Base-by-base conservation (phyloP, 2,888 invertebrate species). In the Drosophila koepferae region DNA sequence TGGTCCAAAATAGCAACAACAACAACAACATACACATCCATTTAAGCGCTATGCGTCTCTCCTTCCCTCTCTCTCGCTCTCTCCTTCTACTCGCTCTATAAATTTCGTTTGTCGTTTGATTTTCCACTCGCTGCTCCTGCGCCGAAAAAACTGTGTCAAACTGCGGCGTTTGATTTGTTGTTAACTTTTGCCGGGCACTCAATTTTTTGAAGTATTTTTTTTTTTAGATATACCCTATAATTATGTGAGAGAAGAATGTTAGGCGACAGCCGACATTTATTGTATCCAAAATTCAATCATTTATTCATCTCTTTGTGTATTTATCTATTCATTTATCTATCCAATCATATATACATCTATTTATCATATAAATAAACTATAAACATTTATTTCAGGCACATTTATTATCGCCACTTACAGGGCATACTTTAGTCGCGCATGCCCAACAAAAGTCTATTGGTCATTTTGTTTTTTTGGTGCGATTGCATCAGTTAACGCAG, bases 101-200 rank as follows among this genome's bases (percentile, higher is more conserved):
- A 83, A 88, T 83, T 88, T 77, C 55, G 44, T 65, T 72, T 73
- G 69, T 72, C 59, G 71, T 68, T 78, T 76, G 68, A 65, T 77
- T 77, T 82, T 77, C 61, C 80, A 68, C 65, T 56, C 46, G 41
- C 54, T 53, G 63, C 62, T 67, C 73, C 82, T 68, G 71, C 67
- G 61, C 60, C 62, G 44, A 64, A 82, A 83, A 82, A 83, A 89
- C 72, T 89, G 82, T 89, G 90, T 87, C 85, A 85, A 85, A 71
- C 63, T 71, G 61, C 70, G 49, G 36, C 71, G 46, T 77, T 85
- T 85, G 86, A 84, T 84, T 88, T 86, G 77, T 72, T 72, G 88
- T 80, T 86, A 82, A 75, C 79, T 84, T 82, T 81, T 84, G 70
- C 74, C 70, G 85, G 82, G 81, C 71, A 79, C 79, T 76, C 63